Evolutionary conservation across 2,797 vertebrate species (phyloP).

Genomic region (Tenualosa thibaudeaui): DNA sequence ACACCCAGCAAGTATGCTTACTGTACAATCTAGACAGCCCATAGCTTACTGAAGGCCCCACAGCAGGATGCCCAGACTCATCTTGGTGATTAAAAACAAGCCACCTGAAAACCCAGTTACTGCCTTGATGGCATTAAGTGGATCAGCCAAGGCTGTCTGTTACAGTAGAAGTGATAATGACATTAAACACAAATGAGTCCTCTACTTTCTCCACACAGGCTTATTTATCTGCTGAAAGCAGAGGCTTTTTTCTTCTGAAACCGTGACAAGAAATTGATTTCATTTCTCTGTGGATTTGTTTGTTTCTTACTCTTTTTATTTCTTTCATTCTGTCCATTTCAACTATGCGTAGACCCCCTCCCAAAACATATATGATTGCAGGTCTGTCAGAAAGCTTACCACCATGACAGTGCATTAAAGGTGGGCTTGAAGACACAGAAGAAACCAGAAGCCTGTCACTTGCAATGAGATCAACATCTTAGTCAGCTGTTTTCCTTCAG

Average conservation of each 20-base stretch:
- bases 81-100: background rate
- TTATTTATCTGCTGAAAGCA: background rate
- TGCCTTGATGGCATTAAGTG: constrained; percentile 15
- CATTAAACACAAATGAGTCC: background rate
- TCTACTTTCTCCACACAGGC: background rate
- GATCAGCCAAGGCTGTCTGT: background rate
- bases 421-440: background rate
- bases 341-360: background rate
- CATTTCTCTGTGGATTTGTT: background rate
- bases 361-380: background rate
- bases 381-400: background rate
- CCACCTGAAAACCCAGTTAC: background rate
- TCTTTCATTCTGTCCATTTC: background rate
- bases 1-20: background rate
- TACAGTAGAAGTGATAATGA: background rate
- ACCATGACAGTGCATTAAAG: background rate
- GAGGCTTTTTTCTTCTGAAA: background rate
- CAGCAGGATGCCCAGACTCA: background rate
- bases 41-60: background rate
- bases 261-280: constrained; percentile 6
- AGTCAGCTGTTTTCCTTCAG: background rate
- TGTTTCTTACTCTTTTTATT: background rate
- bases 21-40: background rate
- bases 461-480: background rate
- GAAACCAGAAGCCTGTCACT: background rate